Conservation (phyloP, 2,888 invertebrate genomes). For the Tenthredo mesomela region DNA sequence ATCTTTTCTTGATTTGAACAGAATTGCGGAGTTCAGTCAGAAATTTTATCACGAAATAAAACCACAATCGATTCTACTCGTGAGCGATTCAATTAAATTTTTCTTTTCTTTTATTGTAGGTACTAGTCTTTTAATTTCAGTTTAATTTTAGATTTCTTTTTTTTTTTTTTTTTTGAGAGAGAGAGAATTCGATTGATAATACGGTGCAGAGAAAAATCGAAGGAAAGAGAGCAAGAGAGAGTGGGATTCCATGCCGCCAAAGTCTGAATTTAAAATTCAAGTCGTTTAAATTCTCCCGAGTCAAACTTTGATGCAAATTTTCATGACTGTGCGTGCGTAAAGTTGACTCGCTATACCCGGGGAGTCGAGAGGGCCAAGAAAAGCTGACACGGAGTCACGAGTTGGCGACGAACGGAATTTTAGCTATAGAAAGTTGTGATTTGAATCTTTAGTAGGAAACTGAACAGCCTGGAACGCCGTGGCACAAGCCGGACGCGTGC, state of each 20-base stretch:
- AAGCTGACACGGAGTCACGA: slow-evolving; percentile 27
- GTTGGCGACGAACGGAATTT: slow-evolving; percentile 27
- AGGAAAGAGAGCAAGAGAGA: neutral
- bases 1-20: neutral
- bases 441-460: slow-evolving; percentile 44
- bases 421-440: slow-evolving; percentile 32
- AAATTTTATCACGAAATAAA: neutral
- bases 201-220: neutral
- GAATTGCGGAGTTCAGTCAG: neutral
- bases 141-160: neutral
- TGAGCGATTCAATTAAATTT: neutral
- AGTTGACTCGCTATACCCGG: slow-evolving; percentile 1
- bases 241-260: neutral
- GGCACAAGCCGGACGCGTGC: slow-evolving; percentile 52
- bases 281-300: slow-evolving; percentile 35
- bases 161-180: neutral
- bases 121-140: neutral
- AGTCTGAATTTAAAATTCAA: slow-evolving; percentile 34
- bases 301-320: slow-evolving; percentile 36
- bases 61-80: neutral
- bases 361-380: slow-evolving; percentile 4
- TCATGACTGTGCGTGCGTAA: slow-evolving; percentile 35
- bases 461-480: slow-evolving; percentile 38
- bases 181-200: neutral
- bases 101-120: neutral